Evolutionary conservation across 2,113 vertebrate species (phyloP), one percentile per base, ranked within the genome.

Genomic region (Fregetta grallaria): DNA sequence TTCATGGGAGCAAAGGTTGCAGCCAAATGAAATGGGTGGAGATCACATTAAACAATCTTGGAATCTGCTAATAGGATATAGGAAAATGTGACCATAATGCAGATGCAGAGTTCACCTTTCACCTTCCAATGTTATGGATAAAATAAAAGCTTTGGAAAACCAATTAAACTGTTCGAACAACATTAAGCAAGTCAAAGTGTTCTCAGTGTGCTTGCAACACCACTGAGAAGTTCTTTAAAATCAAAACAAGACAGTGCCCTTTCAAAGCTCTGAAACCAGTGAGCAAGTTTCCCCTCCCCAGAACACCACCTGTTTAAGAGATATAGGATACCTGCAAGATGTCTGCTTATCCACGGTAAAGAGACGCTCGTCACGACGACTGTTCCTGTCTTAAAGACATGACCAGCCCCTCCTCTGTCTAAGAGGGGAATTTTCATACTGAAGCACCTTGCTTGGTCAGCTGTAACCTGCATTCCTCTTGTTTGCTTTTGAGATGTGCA

Each of bases 11-110:
- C 97, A 97, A 98, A 98, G 97, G 94, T 92, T 98, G 96, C 86
- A 95, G 98, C 98, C 98, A 98, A 98, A 98, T 94, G 86, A 98
- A 97, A 98, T 97, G 98, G 98, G 98, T 98, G 98, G 98, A 96
- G 96, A 98, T 96, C 95, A 94, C 86, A 97, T 98, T 95, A 97
- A 97, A 98, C 97, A 97, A 98, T 97, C 98, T 98, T 98, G 97
- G 97, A 98, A 98, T 98, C 98, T 98, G 94, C 96, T 97, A 98
- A 98, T 97, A 97, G 98, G 98, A 98, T 98, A 97, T 97, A 98
- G 98, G 98, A 98, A 98, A 98, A 98, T 97, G 95, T 98, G 96
- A 98, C 89, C 85, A 95, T 94, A 94, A 97, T 87, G 96, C 94
- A 93, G 81, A 97, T 97, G 96, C 88, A 92, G 96, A 97, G 74